Percentiles rank a stretch among this genome's conserved stretches.
These are phyloP conservation scores for Triplophysa tibetana DNA, from an alignment of 2,113 vertebrate genomes.

Conservation along the genomic window DNA sequence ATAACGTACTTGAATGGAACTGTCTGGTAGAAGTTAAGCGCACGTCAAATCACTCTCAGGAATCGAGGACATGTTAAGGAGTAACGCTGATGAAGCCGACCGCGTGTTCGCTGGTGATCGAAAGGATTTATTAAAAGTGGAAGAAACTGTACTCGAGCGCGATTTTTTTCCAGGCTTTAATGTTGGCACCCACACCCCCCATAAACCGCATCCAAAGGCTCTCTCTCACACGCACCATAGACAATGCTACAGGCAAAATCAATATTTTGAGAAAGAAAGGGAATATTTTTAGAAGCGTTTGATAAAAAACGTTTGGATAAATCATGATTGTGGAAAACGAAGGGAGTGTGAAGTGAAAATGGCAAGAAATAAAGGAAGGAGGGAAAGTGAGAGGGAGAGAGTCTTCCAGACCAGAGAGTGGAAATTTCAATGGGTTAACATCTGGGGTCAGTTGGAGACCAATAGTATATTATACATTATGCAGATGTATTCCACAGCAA, in stretches of 20 bases:
- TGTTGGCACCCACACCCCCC: slow-evolving; percentile 53
- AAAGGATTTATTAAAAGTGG: slow-evolving; percentile 33
- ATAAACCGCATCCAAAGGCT: slow-evolving; percentile 42
- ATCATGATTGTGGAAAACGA: slow-evolving; percentile 72
- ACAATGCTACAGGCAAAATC: slow-evolving; percentile 83
- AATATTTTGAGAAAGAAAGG: slow-evolving; percentile 72
- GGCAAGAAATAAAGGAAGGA: slow-evolving; percentile 42
- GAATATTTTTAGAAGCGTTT: slow-evolving; percentile 82
- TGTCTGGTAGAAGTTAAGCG: slow-evolving; percentile 34
- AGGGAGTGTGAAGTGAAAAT: slow-evolving; percentile 49
- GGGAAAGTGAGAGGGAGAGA: slow-evolving; percentile 5
- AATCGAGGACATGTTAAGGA: slow-evolving; percentile 9
- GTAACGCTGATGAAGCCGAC: slow-evolving; percentile 21
- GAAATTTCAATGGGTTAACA: slow-evolving; percentile 2
- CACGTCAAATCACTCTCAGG: slow-evolving; percentile 8
- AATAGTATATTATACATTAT: slow-evolving; percentile 1
- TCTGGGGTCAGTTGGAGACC: background rate
- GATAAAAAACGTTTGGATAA: slow-evolving; percentile 74
- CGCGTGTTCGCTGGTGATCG: slow-evolving; percentile 9
- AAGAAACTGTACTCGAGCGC: slow-evolving; percentile 5
- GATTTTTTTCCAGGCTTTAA: slow-evolving; percentile 33
- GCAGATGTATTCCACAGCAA: slow-evolving; percentile 1
- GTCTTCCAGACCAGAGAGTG: background rate
- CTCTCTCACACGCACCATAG: slow-evolving; percentile 65
- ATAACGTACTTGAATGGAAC: slow-evolving; percentile 33